These are phyloP conservation scores for Gallinago undulata DNA, from an alignment of 2,113 vertebrate species.

Conservation along the genomic window DNA sequence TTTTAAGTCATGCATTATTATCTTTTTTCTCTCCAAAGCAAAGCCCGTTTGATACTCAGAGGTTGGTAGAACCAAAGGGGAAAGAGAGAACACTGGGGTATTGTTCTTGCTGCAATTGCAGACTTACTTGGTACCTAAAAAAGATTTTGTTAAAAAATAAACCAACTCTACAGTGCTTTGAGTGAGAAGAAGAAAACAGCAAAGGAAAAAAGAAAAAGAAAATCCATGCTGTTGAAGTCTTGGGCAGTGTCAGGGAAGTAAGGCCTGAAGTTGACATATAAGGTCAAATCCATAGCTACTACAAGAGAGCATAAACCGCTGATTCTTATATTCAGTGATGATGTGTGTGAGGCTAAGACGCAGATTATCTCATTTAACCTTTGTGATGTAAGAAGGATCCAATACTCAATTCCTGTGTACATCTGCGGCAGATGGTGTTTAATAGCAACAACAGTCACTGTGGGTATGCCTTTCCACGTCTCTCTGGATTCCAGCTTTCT, in stretches of 20 bases:
- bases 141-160: conserved; percentile 29
- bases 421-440: not conserved
- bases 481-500: not conserved
- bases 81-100: conserved; percentile 39
- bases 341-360: fast-evolving
- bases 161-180: not conserved
- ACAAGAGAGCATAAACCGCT: not conserved
- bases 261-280: not conserved
- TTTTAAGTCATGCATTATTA: conserved; percentile 72
- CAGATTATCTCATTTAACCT: not conserved
- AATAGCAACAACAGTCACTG: not conserved
- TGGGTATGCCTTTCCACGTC: not conserved
- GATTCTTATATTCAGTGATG: not conserved
- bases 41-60: conserved; percentile 44
- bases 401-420: not conserved
- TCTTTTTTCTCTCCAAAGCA: conserved; percentile 55
- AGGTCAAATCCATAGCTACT: not conserved
- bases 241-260: not conserved
- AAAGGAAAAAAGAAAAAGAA: not conserved
- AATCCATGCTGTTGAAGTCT: not conserved
- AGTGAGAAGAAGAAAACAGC: not conserved
- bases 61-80: conserved; percentile 45
- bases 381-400: not conserved
- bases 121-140: conserved; percentile 47
- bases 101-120: conserved; percentile 57